Percentiles rank a stretch among this genome's conserved stretches.
These are phyloP conservation scores for Thaumatotibia leucotreta DNA, from an alignment of 1,140 invertebrate species.

Conservation along the genomic window DNA sequence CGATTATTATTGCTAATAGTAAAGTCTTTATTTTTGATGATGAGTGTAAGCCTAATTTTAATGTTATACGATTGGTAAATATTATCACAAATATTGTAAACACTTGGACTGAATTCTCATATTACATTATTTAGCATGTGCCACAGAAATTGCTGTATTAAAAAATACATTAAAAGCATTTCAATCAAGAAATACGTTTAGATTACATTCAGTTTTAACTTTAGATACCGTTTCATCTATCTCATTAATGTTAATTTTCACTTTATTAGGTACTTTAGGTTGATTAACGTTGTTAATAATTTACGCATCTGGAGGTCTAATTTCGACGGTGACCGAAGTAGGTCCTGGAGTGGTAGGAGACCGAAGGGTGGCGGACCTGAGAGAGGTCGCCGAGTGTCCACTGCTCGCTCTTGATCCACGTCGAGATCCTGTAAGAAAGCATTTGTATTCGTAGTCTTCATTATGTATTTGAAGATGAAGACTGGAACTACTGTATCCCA, in stretches of 20 bases:
- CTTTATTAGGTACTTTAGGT: slow-evolving; percentile 12
- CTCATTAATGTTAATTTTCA: slow-evolving; percentile 4
- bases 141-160: slow-evolving; percentile 21
- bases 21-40: slow-evolving; percentile 16
- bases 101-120: slow-evolving; percentile 53
- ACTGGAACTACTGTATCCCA: background rate
- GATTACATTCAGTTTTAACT: background rate
- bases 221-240: slow-evolving; percentile 12
- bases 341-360: slow-evolving; percentile 64
- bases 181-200: slow-evolving; percentile 8
- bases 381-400: slow-evolving; percentile 79
- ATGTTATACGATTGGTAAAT: slow-evolving; percentile 42
- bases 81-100: slow-evolving; percentile 68
- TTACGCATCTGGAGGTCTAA: slow-evolving; percentile 63
- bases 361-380: slow-evolving; percentile 64
- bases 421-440: slow-evolving; percentile 78
- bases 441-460: background rate
- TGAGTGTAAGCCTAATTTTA: slow-evolving; percentile 55
- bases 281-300: slow-evolving; percentile 8
- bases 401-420: slow-evolving; percentile 82
- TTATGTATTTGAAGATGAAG: background rate
- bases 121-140: slow-evolving; percentile 16
- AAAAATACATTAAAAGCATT: slow-evolving; percentile 16
- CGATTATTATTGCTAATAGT: slow-evolving; percentile 46
- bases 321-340: slow-evolving; percentile 68